Evolutionary conservation across 2,113 vertebrate genomes (phyloP), one percentile per base, ranked within the genome.

Genomic region (Baryphthengus martii): DNA sequence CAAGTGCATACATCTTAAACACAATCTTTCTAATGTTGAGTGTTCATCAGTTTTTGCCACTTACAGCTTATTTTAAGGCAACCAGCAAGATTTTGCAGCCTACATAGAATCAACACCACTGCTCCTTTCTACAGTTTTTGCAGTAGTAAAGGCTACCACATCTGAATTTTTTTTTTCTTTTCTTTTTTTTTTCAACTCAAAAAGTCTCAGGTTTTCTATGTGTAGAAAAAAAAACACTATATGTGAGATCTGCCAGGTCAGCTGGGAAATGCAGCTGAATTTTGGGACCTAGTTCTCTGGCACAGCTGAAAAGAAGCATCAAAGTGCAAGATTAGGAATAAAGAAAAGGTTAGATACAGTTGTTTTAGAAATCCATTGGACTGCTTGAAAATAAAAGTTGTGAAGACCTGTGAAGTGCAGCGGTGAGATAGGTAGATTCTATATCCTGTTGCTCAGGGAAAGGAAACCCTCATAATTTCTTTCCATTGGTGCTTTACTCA

Each of bases 71-170:
- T 35, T 55, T 70, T 35, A 35, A 39, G 21, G 20, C 67, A 56
- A 24, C 4, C 29, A 3, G 45, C 17, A n/a, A 45, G 23, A 8
- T 21, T 16, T 0, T 1, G 3, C 25, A 67, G 19, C 21, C 26
- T n/a, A 4, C 0, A 0, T 5, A n/a, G n/a, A 40, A 10, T 26
- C 13, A 28, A 14, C 2, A 0, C 13, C 13, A 1, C 16, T 29
- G 17, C 49, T 21, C 16, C 17, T 55, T 75, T 39, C 44, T 35
- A 3, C 16, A 28, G 18, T 26, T 56, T 66, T 71, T 42, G 11
- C 0, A 0, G 13, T 10, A 25, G 14, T 12, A 42, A 61, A 31
- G 9, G 28, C 15, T 37, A 11, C 6, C 5, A 5, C 20, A 14
- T 29, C n/a, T n/a, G n/a, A n/a, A n/a, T n/a, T n/a, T n/a, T n/a